Evolutionary conservation across 2,888 invertebrate genomes (phyloP).

Genomic region (Eucriotettix oculatus): DNA sequence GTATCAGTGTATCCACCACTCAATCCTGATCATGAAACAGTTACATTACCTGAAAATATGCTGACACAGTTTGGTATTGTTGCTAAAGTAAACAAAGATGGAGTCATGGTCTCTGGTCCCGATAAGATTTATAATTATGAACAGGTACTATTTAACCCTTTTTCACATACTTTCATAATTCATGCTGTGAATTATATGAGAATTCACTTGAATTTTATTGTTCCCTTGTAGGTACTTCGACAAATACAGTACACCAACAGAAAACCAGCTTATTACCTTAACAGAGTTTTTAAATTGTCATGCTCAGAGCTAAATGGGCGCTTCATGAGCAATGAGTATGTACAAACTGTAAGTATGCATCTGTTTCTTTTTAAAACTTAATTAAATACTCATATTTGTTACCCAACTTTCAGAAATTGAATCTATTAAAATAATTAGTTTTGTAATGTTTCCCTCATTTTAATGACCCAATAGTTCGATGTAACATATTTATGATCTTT

Average conservation of each 20-base stretch:
- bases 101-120: constrained; percentile 63
- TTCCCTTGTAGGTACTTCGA: constrained; percentile 35
- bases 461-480: too few species aligned
- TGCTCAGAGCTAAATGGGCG: constrained; percentile 89
- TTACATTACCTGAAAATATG: constrained; percentile 59
- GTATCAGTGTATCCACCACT: constrained; percentile 88
- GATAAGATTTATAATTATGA: constrained; percentile 65
- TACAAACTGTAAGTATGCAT: constrained; percentile 54
- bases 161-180: neutral
- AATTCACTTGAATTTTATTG: constrained; percentile 1
- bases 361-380: too few species aligned
- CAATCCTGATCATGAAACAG: constrained; percentile 88
- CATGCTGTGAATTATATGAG: neutral
- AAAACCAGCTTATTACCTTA: constrained; percentile 89
- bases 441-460: too few species aligned
- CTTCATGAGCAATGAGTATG: constrained; percentile 89
- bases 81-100: constrained; percentile 80
- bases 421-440: too few species aligned
- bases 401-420: too few species aligned
- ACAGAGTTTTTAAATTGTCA: constrained; percentile 86
- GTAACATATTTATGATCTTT: too few species aligned
- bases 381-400: too few species aligned
- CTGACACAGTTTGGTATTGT: constrained; percentile 58
- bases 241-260: constrained; percentile 87
- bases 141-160: constrained; percentile 31